Conservation (phyloP, 2,888 invertebrate genomes). For the Candidula unifasciata region DNA sequence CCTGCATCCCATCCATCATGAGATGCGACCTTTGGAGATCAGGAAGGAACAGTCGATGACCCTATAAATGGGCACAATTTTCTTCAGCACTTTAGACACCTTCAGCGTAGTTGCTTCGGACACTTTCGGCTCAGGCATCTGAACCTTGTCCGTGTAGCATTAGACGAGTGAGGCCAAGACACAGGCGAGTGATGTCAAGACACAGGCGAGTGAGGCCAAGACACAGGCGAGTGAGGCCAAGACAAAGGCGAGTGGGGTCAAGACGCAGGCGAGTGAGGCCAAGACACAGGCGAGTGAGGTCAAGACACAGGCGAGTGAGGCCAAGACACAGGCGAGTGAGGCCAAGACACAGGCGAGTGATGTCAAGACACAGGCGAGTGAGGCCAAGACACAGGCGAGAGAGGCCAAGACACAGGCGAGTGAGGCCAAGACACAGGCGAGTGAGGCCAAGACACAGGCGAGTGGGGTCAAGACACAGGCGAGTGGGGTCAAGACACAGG, state of each 20-base stretch:
- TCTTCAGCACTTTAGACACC: no score
- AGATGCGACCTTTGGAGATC: no score
- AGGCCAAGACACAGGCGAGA: background rate
- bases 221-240: background rate
- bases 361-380: background rate
- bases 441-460: background rate
- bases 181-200: background rate
- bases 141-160: no score
- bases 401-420: background rate
- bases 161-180: no score
- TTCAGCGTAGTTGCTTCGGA: no score
- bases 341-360: background rate
- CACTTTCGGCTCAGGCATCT: no score
- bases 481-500: background rate
- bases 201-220: background rate
- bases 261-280: background rate
- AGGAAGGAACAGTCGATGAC: no score
- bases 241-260: background rate
- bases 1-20: no score
- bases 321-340: background rate
- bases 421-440: background rate
- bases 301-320: background rate
- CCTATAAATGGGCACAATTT: no score
- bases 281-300: background rate
- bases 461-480: background rate